Percentiles rank a stretch among this genome's conserved stretches.
These are phyloP conservation scores for Colletes collaris DNA, from an alignment of 2,888 invertebrate species.

Conservation along the genomic window DNA sequence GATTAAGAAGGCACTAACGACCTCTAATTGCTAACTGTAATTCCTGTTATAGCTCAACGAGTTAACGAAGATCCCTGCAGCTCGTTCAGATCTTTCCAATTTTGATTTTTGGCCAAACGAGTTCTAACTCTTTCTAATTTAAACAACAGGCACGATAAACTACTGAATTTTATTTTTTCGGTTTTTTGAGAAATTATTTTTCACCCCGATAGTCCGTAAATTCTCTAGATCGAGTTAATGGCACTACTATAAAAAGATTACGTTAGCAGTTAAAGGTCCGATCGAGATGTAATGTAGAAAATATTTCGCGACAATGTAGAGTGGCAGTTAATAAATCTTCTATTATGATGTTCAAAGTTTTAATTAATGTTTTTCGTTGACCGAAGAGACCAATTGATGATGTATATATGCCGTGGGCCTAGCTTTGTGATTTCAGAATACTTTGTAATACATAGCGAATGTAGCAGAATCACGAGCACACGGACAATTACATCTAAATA, in stretches of 20 bases:
- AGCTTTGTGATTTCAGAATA: constrained; percentile 40
- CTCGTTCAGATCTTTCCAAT: too few species aligned
- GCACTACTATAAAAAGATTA: background rate
- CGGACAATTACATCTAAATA: constrained; percentile 48
- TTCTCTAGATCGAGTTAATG: background rate
- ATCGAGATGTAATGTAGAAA: constrained; percentile 18
- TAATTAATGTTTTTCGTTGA: constrained; percentile 48
- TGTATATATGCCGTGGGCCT: constrained; percentile 42
- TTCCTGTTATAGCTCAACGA: background rate
- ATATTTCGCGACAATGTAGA: constrained; percentile 32
- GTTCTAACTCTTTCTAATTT: too few species aligned
- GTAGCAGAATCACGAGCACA: constrained; percentile 30
- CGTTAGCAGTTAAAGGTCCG: constrained; percentile 37
- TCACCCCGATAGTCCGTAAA: too few species aligned
- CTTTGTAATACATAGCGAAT: constrained; percentile 48
- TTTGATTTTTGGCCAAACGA: too few species aligned
- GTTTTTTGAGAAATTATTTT: background rate
- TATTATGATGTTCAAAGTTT: constrained; percentile 31
- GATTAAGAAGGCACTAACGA: constrained; percentile 4
- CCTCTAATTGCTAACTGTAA: constrained; percentile 36
- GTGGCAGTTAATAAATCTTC: constrained; percentile 26
- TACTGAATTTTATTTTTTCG: too few species aligned
- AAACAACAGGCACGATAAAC: too few species aligned
- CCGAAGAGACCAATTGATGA: constrained; percentile 59
- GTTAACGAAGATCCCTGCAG: background rate